A percentile compares a stretch with the other conserved stretches of the same genome.
These are phyloP conservation scores for Toxotes jaculatrix DNA, from an alignment of 2,113 vertebrate species.

Conservation along the genomic window DNA sequence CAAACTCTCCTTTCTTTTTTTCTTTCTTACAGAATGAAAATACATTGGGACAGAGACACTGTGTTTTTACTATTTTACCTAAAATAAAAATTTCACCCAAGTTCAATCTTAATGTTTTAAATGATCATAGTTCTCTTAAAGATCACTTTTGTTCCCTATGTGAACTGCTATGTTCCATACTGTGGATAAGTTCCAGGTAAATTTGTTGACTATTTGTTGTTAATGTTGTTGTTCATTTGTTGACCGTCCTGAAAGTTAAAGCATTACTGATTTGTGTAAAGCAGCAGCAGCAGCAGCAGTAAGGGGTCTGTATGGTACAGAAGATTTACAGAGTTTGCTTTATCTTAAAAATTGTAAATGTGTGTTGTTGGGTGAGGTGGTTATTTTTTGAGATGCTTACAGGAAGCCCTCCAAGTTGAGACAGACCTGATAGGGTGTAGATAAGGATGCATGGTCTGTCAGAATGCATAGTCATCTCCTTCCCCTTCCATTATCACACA, in stretches of 20 bases:
- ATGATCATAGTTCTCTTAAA: neutral
- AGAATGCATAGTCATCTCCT: slow-evolving; percentile 62
- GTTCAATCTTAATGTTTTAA: neutral
- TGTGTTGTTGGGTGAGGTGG: neutral
- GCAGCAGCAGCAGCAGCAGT: slow-evolving; percentile 3
- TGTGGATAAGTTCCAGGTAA: neutral
- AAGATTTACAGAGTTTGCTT: neutral
- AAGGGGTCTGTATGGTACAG: neutral
- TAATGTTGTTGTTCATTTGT: too few species aligned
- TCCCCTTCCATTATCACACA: slow-evolving; percentile 57
- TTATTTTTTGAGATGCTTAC: neutral
- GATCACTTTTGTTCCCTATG: neutral
- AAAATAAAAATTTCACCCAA: neutral
- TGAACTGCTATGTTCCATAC: neutral
- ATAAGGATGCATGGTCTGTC: slow-evolving; percentile 39
- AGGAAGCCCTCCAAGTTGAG: slow-evolving; percentile 22
- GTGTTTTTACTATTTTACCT: neutral
- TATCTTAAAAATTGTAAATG: neutral
- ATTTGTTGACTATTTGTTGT: neutral
- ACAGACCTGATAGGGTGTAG: slow-evolving; percentile 37
- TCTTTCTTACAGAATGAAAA: neutral
- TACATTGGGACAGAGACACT: neutral
- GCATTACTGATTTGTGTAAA: neutral
- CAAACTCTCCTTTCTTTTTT: neutral
- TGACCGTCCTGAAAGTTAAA: neutral